Base-by-base conservation (phyloP, 2,888 invertebrate species). In the Agrilus cyanescens region DNA sequence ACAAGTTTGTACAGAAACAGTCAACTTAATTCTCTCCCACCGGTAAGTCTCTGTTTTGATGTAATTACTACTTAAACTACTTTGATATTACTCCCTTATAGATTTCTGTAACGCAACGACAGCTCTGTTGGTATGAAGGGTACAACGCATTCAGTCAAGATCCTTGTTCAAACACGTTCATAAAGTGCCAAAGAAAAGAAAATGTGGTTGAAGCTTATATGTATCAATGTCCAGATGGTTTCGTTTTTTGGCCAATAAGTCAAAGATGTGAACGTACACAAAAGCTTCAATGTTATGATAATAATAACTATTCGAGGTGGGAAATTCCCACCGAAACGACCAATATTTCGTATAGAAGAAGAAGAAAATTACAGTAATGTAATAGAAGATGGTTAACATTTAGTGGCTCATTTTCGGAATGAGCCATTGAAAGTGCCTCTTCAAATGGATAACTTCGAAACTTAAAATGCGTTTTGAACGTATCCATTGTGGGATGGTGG, bases 231-330 rank as follows among this genome's bases (percentile, higher is more conserved):
- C 88, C 88, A 0, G 69, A 76, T 54, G 79, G 80, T 34, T 85
- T 77, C 54, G 72, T 80, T 4, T 89, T 80, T 60, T 87, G 85
- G 85, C 74, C 80, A 34, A 75, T 83, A 4, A 86, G 85, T 53
- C 76, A 80, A 62, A 72, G 81, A 57, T 88, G 87, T 59, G 87
- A 88, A 65, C 73, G 75, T 34, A 67, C 69, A 1, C 66, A 70
- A 35, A 74, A 73, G 57, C 70, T 73, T 42, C 74, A 75, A 57
- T 87, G 86, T 51, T 51, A 53, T n/a, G 60, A 59, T 41, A 67
- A 67, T 46, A 62, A 64, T 38, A 61, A 68, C 13, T 54, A 56
- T 16, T 47, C 50, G 12, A 65, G 74, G 61, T 71, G 73, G 70
- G 72, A 75, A 53, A 67, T 78, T 55, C 78, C 77, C 29, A 54